Base-by-base conservation (phyloP, 1,140 invertebrate species). In the Rhagoletis pomonella region DNA sequence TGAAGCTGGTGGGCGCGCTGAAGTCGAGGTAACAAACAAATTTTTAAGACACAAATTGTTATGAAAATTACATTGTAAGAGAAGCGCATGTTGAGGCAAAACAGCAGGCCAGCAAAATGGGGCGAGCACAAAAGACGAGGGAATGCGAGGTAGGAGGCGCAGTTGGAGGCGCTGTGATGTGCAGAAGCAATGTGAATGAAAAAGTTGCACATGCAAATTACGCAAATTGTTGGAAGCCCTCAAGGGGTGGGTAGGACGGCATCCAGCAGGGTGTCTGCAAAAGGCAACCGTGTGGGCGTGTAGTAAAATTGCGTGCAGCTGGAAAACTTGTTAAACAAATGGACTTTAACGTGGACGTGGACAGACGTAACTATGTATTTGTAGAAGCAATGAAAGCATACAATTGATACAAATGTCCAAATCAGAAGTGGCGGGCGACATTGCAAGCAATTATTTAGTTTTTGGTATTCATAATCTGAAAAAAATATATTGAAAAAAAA, bases 21-120 rank as follows among this genome's bases (percentile, higher is more conserved):
- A 81, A 81, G 73, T 81, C 19, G 44, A 55, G 14, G 42, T 29
- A 29, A 29, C 14, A 81, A 81, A 81, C 73, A 81, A 81, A 81
- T 81, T 81, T 55, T 10, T 81, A 81, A 81, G n/a, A 81, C 47
- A 81, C 47, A 81, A 81, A 81, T 81, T 55, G 17, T 81, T 81
- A 81, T 81, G 73, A 55, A 81, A 55, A 81, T 81, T 73, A 73
- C 9, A 47, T 44, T 10, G 12, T 9, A 14, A 73, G 12, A 73
- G 42, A 69, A 62, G 4, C 1, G 12, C 29, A 67, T 39, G 12
- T 14, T 62, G 60, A 67, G 29, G 10, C 3, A 50, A 77, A 55
- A 7, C 73, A 81, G 73, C 44, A 58, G 50, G n/a, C 1, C 44
- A 55, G 5, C 5, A 55, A 55, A 7, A 55, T 7, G 5, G 10